Conservation (phyloP, 2,888 invertebrate species). For the Xestia xanthographa region DNA sequence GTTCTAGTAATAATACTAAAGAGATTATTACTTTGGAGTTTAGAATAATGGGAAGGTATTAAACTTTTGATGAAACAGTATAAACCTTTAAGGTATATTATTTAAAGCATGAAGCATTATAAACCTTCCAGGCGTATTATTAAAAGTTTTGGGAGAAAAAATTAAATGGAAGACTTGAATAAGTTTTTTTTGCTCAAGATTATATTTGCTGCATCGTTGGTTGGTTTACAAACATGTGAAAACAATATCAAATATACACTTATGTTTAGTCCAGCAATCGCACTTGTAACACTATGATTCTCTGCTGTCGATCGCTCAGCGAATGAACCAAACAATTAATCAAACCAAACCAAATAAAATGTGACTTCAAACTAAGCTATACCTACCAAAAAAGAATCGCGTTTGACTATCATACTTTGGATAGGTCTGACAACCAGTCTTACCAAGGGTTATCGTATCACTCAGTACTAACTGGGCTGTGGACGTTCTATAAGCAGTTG, state of each 20-base stretch:
- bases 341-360: background rate
- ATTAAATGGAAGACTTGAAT: background rate
- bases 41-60: slow-evolving; percentile 1
- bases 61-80: slow-evolving; percentile 31
- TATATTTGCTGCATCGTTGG: background rate
- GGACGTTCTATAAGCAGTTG: too few species aligned
- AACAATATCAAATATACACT: background rate
- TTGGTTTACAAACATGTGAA: background rate
- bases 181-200: background rate
- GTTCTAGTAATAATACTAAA: slow-evolving; percentile 44
- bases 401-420: background rate
- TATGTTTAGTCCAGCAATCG: background rate
- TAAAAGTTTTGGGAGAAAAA: background rate
- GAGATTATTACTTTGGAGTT: slow-evolving; percentile 31
- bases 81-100: too few species aligned
- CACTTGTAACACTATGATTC: background rate
- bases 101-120: too few species aligned
- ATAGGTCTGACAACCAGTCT: too few species aligned
- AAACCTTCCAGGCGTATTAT: background rate
- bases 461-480: too few species aligned
- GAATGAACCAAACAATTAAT: background rate
- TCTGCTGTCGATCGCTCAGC: background rate
- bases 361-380: background rate
- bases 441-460: too few species aligned
- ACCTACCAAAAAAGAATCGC: background rate